These are phyloP conservation scores for Syrista parreyssii DNA, from an alignment of 2,888 invertebrate genomes.

Conservation along the genomic window DNA sequence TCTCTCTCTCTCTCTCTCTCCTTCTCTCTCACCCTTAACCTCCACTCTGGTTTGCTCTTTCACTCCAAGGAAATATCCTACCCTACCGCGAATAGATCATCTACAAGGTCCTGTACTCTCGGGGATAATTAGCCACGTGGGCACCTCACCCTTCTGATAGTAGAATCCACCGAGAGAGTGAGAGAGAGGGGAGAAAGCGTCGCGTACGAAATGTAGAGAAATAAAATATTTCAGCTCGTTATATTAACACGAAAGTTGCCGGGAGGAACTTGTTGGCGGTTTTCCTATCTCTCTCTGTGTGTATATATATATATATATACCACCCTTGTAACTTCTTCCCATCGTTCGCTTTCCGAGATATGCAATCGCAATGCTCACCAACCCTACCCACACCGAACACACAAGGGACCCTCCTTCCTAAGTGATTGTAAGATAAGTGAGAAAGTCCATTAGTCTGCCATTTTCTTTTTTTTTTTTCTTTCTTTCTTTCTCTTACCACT, in stretches of 20 bases:
- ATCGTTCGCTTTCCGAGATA: slow-evolving; percentile 28
- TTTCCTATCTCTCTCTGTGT: not conserved
- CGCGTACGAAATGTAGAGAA: slow-evolving; percentile 20
- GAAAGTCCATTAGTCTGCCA: slow-evolving; percentile 11
- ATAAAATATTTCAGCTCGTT: slow-evolving; percentile 40
- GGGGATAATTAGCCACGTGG: slow-evolving; percentile 62
- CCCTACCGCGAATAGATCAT: slow-evolving; percentile 57
- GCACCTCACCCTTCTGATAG: slow-evolving; percentile 18
- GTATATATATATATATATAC: not conserved
- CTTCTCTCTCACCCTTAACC: slow-evolving; percentile 28
- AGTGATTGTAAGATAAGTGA: slow-evolving; percentile 49
- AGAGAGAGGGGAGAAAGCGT: not conserved
- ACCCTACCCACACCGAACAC: not conserved
- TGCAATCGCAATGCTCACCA: slow-evolving; percentile 33
- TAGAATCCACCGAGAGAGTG: slow-evolving; percentile 13
- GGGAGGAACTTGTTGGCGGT: not conserved
- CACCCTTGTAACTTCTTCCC: not conserved
- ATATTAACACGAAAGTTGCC: slow-evolving; percentile 36
- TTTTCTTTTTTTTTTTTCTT: not conserved
- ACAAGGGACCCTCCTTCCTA: slow-evolving; percentile 36
- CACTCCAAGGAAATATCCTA: slow-evolving; percentile 47
- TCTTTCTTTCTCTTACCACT: not conserved
- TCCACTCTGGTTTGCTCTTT: slow-evolving; percentile 26
- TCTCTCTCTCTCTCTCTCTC: slow-evolving; percentile 19
- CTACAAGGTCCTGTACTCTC: slow-evolving; percentile 54